Evolutionary conservation across 2,113 vertebrate genomes (phyloP), one percentile per base, ranked within the genome.

Genomic region (Corvus cornix): DNA sequence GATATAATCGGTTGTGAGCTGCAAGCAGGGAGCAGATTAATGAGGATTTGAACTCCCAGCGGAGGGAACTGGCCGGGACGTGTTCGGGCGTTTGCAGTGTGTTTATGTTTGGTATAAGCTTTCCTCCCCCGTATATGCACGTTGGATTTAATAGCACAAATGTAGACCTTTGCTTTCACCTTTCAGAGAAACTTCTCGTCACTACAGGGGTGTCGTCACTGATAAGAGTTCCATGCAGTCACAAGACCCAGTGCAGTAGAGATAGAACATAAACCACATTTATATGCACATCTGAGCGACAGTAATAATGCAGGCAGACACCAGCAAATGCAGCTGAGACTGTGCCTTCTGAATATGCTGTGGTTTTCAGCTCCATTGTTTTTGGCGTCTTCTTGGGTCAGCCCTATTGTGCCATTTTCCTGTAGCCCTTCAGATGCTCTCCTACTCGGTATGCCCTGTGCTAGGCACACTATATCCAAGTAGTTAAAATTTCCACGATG

Each of bases 141-240:
- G 10, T 39, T 33, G 35, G 39, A 51, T 92, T 74, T 59, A 28
- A 52, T 41, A 60, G n/a, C 64, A 81, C 24, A 63, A 51, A 43
- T 44, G 46, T 1, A 68, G 44, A 63, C 27, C 27, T 90, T 63
- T 94, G n/a, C n/a, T 41, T 76, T 84, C 5, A 3, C 22, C 27
- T 91, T 75, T 73, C 46, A 62, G 53, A 80, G 59, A 30, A 77
- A 21, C 10, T 44, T 56, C 41, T 35, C 39, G 48, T 27, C 33
- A 0, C 13, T 16, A 1, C 1, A 13, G 76, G 48, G 37, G 5
- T 84, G 46, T 74, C 0, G 0, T 76, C 66, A 64, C 15, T 62
- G 48, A 7, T 49, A 31, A 31, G 30, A 73, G 51, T n/a, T 70
- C 68, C 33, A 8, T 30, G 10, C 63, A 82, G 51, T 64, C 69